Percentiles rank a stretch among this genome's conserved stretches.
Conservation (phyloP, 1,140 invertebrate species). For the Lepidurus packardi region DNA sequence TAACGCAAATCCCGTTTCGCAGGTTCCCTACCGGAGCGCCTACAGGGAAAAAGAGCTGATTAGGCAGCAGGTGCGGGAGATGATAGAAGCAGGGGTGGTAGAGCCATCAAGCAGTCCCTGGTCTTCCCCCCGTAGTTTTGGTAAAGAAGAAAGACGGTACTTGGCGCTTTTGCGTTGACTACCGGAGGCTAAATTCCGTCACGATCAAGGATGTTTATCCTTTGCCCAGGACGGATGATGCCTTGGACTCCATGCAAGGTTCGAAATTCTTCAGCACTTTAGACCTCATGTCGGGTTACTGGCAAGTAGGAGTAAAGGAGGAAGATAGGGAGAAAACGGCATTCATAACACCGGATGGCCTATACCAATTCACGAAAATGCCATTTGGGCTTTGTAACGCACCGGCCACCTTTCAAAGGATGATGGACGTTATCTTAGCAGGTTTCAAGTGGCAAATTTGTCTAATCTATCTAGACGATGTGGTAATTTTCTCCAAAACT, state of each 20-base stretch:
- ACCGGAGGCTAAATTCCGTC: no score
- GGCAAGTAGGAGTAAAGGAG: slow-evolving; percentile 27
- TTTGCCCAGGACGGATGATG: no score
- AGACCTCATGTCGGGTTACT: no score
- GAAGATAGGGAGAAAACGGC: slow-evolving; percentile 44
- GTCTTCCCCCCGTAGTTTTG: background rate
- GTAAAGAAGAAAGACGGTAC: background rate
- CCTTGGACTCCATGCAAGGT: no score
- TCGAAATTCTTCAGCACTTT: no score
- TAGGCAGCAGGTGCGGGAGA: background rate
- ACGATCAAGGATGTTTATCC: no score
- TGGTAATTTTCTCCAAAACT: slow-evolving; percentile 29
- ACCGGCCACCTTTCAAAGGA: slow-evolving; percentile 22
- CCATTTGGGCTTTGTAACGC: no score
- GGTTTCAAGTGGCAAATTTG: background rate
- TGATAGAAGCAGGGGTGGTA: background rate
- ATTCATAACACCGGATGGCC: slow-evolving; percentile 41
- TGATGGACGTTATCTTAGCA: slow-evolving; percentile 28
- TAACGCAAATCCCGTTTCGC: background rate
- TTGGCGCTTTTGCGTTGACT: background rate
- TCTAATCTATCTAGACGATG: slow-evolving; percentile 29
- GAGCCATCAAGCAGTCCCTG: background rate
- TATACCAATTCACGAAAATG: slow-evolving; percentile 40
- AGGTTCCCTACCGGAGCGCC: slow-evolving; percentile 17
- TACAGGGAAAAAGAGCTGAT: background rate